Conservation (phyloP, 2,888 invertebrate species). For the Schizaphis graminum region DNA sequence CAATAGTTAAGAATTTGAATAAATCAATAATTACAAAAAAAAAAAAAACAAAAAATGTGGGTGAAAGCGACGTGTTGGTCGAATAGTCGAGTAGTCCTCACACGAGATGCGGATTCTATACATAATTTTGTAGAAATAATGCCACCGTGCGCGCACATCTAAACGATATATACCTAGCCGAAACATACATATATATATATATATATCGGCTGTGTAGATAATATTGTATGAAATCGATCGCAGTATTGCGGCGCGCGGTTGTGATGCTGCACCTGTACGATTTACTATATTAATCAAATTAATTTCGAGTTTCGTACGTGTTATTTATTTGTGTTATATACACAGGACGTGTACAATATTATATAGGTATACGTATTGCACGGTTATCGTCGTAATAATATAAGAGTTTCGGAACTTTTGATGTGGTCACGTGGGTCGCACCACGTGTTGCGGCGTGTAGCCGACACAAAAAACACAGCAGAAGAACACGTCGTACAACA, state of each 20-base stretch:
- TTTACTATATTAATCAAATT: neutral
- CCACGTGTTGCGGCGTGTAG: neutral
- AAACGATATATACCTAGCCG: too few species aligned
- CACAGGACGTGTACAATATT: neutral
- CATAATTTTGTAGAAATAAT: neutral
- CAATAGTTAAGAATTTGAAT: neutral
- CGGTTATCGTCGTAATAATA: neutral
- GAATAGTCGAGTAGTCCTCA: neutral
- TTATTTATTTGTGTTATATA: neutral
- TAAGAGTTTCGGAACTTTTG: neutral
- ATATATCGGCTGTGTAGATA: too few species aligned
- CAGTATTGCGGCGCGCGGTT: neutral
- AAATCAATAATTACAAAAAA: neutral
- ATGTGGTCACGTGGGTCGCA: neutral
- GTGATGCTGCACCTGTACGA: neutral
- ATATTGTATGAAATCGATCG: neutral
- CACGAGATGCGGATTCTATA: neutral
- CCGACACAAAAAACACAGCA: neutral
- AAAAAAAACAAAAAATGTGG: neutral
- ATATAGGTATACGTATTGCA: neutral
- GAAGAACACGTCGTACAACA: neutral
- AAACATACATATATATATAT: too few species aligned
- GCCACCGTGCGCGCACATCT: neutral
- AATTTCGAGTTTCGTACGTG: neutral
- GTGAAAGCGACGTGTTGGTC: neutral